Conservation (phyloP, 2,113 vertebrate species). For the Herpailurus yagouaroundi region DNA sequence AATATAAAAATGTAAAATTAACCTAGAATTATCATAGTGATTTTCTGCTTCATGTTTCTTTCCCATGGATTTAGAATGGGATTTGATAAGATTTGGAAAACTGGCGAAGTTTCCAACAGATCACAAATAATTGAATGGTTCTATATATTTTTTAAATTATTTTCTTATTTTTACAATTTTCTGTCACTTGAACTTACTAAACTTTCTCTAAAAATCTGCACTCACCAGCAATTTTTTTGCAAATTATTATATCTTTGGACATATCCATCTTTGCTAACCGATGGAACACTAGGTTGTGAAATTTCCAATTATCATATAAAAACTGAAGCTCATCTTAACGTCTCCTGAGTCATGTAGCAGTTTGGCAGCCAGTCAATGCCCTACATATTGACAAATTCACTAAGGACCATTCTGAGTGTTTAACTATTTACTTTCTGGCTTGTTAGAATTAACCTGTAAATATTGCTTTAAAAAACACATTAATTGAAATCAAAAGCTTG, state of each 20-base stretch:
- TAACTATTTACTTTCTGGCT: neutral
- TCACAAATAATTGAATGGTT: constrained; percentile 8
- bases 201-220: neutral
- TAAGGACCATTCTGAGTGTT: neutral
- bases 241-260: constrained; percentile 64
- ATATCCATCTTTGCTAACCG: constrained; percentile 50
- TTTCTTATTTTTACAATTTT: constrained; percentile 22
- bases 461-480: neutral
- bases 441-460: neutral
- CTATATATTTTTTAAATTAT: constrained; percentile 38
- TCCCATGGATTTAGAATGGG: neutral
- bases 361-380: constrained; percentile 25
- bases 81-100: constrained; percentile 32
- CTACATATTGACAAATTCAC: constrained; percentile 20
- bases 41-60: neutral
- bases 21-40: neutral
- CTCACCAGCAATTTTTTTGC: neutral
- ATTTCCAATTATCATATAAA: constrained; percentile 67
- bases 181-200: constrained; percentile 38
- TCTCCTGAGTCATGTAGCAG: neutral
- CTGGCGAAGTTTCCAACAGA: neutral
- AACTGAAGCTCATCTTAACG: constrained; percentile 47
- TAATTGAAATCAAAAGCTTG: neutral
- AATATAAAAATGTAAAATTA: neutral
- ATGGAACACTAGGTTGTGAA: constrained; percentile 41